Percentiles rank a stretch among this genome's conserved stretches.
Conservation (phyloP, 1,140 invertebrate species). For the Teleopsis dalmanni region DNA sequence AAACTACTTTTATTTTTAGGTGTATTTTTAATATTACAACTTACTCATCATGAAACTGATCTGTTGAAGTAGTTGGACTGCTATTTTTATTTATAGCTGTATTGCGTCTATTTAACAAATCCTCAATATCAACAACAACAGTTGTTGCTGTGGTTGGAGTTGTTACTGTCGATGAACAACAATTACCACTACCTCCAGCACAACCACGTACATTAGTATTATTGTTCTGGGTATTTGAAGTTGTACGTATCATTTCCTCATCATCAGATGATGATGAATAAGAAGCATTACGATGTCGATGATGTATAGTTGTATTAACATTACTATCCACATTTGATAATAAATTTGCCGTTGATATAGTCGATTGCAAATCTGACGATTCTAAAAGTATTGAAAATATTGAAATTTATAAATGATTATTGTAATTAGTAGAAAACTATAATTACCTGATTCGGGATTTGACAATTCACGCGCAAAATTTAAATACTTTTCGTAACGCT, state of each 20-base stretch:
- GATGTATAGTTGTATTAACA: not conserved
- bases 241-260: slow-evolving; percentile 43
- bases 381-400: slow-evolving; percentile 1
- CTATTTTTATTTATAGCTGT: slow-evolving; percentile 9
- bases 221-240: slow-evolving; percentile 10
- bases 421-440: not conserved
- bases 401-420: not conserved
- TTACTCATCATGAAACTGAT: slow-evolving; percentile 20
- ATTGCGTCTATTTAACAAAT: slow-evolving; percentile 49
- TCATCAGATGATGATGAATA: slow-evolving; percentile 40
- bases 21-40: too few species aligned
- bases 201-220: slow-evolving; percentile 30
- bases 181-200: slow-evolving; percentile 23
- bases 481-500: slow-evolving; percentile 48
- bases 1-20: too few species aligned
- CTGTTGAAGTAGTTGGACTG: slow-evolving; percentile 7
- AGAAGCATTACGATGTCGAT: slow-evolving; percentile 27
- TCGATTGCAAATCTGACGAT: slow-evolving; percentile 30
- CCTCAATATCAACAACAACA: slow-evolving; percentile 62
- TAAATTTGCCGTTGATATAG: slow-evolving; percentile 39
- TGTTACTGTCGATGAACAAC: slow-evolving; percentile 26
- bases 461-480: slow-evolving; percentile 41
- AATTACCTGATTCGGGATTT: slow-evolving; percentile 38
- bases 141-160: slow-evolving; percentile 36
- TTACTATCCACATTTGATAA: slow-evolving; percentile 18